These are phyloP conservation scores for Drosophila siamana DNA, from an alignment of 2,888 invertebrate species.

Conservation along the genomic window DNA sequence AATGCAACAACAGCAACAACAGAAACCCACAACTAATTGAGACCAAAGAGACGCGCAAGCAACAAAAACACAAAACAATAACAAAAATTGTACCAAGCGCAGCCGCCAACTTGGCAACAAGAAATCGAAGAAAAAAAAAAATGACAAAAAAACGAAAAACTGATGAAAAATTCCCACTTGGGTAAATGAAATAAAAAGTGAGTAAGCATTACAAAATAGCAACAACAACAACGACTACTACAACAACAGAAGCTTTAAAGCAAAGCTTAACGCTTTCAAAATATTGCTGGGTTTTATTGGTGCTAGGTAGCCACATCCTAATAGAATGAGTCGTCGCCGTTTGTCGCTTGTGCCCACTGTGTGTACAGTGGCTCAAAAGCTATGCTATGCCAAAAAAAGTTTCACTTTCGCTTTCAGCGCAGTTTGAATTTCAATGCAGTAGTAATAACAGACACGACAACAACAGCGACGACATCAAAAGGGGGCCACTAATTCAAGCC, in stretches of 20 bases:
- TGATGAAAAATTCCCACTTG: constrained; percentile 50
- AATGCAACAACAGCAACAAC: constrained; percentile 73
- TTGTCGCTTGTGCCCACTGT: constrained; percentile 12
- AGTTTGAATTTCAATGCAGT: constrained; percentile 68
- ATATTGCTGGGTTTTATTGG: constrained; percentile 41
- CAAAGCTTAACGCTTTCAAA: constrained; percentile 67
- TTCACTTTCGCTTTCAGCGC: constrained; percentile 84
- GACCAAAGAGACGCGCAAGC: constrained; percentile 56
- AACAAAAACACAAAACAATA: constrained; percentile 35
- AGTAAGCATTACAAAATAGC: constrained; percentile 60
- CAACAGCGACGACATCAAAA: constrained; percentile 50
- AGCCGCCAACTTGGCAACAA: constrained; percentile 55
- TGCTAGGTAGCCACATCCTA: constrained; percentile 39
- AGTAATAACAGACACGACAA: constrained; percentile 33
- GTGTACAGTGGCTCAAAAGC: constrained; percentile 65
- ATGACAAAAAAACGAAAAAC: constrained; percentile 27
- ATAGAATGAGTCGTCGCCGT: constrained; percentile 61
- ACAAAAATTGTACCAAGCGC: constrained; percentile 47
- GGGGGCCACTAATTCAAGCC: constrained; percentile 77
- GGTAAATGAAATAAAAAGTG: constrained; percentile 46
- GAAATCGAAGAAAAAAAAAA: constrained; percentile 37
- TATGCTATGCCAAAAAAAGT: constrained; percentile 76
- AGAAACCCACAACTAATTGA: constrained; percentile 70
- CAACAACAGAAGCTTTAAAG: constrained; percentile 38
- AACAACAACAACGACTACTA: constrained; percentile 8